These are phyloP conservation scores for Chaetoderma sp. DNA, from an alignment of 2,888 invertebrate species.

Conservation along the genomic window DNA sequence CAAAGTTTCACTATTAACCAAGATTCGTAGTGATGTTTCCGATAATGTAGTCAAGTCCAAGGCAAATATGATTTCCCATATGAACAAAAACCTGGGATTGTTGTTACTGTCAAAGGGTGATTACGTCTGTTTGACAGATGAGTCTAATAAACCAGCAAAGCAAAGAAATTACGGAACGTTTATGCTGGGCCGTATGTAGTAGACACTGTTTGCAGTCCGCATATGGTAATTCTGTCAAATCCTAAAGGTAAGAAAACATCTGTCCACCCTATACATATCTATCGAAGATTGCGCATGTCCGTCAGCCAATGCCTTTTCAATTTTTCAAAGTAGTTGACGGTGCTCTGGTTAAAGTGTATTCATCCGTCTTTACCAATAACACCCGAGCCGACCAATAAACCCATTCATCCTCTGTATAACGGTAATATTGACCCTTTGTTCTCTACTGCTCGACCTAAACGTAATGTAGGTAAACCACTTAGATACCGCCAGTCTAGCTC, in stretches of 20 bases:
- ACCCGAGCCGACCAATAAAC: no score
- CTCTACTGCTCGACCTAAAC: no score
- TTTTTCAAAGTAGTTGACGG: no score
- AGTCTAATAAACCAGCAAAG: constrained; percentile 21
- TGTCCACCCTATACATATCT: constrained; percentile 29
- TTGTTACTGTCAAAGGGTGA: constrained; percentile 21
- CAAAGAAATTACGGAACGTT: constrained; percentile 27
- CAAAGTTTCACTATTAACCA: neutral
- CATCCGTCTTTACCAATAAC: no score
- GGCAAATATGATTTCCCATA: constrained; percentile 6
- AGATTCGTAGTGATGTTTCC: neutral
- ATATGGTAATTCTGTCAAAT: constrained; percentile 25
- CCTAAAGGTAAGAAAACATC: constrained; percentile 7
- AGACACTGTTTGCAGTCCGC: constrained; percentile 24
- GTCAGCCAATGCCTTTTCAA: constrained; percentile 25
- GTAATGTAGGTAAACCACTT: neutral
- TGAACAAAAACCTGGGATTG: constrained; percentile 9
- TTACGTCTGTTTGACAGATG: constrained; percentile 33
- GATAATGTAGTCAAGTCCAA: neutral
- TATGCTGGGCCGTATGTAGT: constrained; percentile 35
- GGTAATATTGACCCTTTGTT: no score
- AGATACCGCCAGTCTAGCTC: neutral
- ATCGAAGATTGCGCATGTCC: constrained; percentile 35
- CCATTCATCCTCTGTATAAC: no score
- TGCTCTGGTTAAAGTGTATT: no score